Percentiles rank a stretch among this genome's conserved stretches.
phyloP scores from a whole-genome alignment of 1,140 invertebrate species.

The Lethrus apterus region DNA sequence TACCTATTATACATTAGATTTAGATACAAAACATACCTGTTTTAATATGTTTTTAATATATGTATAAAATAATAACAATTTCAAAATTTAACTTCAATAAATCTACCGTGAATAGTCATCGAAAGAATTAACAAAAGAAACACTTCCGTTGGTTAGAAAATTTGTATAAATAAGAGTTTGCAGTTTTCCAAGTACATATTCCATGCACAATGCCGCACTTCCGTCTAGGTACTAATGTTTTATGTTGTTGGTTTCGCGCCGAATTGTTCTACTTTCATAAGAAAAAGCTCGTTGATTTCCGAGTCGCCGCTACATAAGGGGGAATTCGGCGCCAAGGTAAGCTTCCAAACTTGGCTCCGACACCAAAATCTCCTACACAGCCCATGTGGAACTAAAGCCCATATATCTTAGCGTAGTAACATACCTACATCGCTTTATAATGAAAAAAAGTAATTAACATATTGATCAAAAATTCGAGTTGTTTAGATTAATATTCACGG shows the following conservation, averaged over 20 bases:
- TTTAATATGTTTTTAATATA: no score
- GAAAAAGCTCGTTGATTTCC: slow-evolving; percentile 13
- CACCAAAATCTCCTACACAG: background rate
- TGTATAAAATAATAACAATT: no score
- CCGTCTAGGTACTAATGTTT: background rate
- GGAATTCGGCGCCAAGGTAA: slow-evolving; percentile 15
- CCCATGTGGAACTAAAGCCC: background rate
- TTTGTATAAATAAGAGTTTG: no score
- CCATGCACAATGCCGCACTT: background rate
- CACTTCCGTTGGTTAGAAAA: no score
- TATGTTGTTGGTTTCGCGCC: slow-evolving; percentile 7
- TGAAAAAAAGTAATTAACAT: background rate
- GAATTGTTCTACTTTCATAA: slow-evolving; percentile 11
- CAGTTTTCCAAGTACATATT: no score
- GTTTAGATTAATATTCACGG: background rate
- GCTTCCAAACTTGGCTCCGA: slow-evolving; percentile 13
- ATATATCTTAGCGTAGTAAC: slow-evolving; percentile 4
- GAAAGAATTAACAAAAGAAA: no score
- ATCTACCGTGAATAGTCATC: no score
- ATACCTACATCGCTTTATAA: background rate
- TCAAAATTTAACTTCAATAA: no score
- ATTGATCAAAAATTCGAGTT: background rate
- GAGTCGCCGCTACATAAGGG: slow-evolving; percentile 9
- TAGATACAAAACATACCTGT: no score
- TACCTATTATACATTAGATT: no score